Evolutionary conservation across 1,140 invertebrate genomes (phyloP).

Genomic region (Dermatophagoides farinae): DNA sequence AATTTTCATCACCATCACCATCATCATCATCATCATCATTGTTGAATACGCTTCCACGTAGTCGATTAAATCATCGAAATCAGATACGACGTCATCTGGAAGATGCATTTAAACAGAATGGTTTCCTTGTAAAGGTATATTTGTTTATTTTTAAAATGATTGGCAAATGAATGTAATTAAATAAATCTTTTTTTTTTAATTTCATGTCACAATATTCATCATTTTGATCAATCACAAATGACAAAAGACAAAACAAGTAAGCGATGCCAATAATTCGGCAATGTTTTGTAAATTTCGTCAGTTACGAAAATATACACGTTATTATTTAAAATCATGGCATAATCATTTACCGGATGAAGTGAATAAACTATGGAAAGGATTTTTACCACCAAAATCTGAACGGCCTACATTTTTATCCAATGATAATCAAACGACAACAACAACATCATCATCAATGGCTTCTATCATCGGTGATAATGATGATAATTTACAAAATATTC

Average conservation of each 20-base stretch:
- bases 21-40: neutral
- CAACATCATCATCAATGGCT: no score
- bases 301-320: constrained; percentile 68
- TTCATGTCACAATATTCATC: no score
- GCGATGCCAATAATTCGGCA: constrained; percentile 51
- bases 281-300: constrained; percentile 84
- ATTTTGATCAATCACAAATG: no score
- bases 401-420: no score
- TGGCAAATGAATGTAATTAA: no score
- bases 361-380: constrained; percentile 22
- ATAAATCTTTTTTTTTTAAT: no score
- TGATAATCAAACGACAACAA: no score
- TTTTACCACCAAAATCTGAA: constrained; percentile 16
- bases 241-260: constrained; percentile 74
- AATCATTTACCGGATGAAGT: constrained; percentile 52
- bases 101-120: constrained; percentile 75
- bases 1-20: neutral
- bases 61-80: constrained; percentile 51
- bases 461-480: no score
- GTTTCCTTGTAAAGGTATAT: constrained; percentile 7
- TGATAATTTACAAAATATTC: no score
- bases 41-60: neutral
- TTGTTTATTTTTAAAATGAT: no score
- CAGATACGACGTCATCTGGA: constrained; percentile 61
- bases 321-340: constrained; percentile 76